phyloP scores from a whole-genome alignment of 1,140 invertebrate genomes.

The Papilio helenus region DNA sequence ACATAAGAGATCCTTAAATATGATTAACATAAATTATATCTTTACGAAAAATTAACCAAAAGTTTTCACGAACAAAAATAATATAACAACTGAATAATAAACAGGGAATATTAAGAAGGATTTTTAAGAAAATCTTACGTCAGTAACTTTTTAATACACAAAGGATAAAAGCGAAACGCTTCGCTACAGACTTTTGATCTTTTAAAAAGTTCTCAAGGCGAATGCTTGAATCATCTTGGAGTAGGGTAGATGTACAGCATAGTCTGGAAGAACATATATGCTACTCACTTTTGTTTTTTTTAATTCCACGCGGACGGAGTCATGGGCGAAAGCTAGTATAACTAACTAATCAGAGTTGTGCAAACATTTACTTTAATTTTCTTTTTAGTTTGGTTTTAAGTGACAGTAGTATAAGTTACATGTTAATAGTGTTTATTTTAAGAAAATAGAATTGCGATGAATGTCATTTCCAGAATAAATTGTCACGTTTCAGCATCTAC shows the following conservation, averaged over 20 bases:
- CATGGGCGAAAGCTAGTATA: too few species aligned
- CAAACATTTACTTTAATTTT: too few species aligned
- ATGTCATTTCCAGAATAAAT: background rate
- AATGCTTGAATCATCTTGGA: slow-evolving; percentile 29
- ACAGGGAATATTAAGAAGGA: slow-evolving; percentile 16
- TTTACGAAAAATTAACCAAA: background rate
- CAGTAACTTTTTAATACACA: slow-evolving; percentile 29
- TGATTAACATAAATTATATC: background rate
- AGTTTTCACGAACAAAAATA: slow-evolving; percentile 10
- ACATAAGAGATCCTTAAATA: background rate
- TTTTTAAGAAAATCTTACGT: slow-evolving; percentile 16
- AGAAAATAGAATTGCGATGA: background rate
- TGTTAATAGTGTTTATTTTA: too few species aligned
- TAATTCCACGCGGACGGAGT: too few species aligned
- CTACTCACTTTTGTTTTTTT: too few species aligned
- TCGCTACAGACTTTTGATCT: slow-evolving; percentile 33
- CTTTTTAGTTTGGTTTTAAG: too few species aligned
- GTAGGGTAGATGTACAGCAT: too few species aligned
- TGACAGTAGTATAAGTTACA: background rate
- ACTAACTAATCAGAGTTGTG: too few species aligned
- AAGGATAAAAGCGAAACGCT: slow-evolving; percentile 35
- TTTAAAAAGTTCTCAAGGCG: slow-evolving; percentile 35
- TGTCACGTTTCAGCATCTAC: background rate
- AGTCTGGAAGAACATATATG: too few species aligned
- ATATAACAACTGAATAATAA: slow-evolving; percentile 5